These are phyloP conservation scores for Ophiodon elongatus DNA, from an alignment of 2,113 vertebrate species.

Conservation along the genomic window DNA sequence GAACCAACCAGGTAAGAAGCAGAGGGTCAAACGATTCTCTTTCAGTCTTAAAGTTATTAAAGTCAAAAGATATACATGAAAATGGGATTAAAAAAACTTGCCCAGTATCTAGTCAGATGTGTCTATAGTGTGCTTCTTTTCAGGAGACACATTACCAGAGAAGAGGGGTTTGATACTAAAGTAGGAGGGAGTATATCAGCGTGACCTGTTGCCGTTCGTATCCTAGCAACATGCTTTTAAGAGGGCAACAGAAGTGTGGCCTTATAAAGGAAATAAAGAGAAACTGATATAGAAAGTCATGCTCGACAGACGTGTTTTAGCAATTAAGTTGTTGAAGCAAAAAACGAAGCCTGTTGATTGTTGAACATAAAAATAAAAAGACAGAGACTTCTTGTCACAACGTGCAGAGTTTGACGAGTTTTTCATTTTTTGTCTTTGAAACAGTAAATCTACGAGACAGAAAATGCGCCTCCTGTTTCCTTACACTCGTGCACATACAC, in stretches of 20 bases:
- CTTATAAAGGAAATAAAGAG: background rate
- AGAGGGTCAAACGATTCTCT: background rate
- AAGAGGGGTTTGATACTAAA: constrained; percentile 18
- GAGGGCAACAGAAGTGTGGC: background rate
- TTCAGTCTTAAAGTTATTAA: background rate
- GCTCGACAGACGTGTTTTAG: background rate
- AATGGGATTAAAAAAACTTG: background rate
- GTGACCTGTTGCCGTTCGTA: constrained; percentile 36
- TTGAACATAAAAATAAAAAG: background rate
- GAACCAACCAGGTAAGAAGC: background rate
- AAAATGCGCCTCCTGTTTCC: constrained; percentile 9
- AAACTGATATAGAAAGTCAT: background rate
- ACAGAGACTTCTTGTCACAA: background rate
- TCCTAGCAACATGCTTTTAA: constrained; percentile 37
- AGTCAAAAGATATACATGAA: background rate
- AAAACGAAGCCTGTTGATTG: background rate
- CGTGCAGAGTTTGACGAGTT: background rate
- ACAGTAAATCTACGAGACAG: background rate
- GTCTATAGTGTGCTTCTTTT: background rate
- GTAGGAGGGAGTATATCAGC: constrained; percentile 5
- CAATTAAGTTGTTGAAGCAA: background rate
- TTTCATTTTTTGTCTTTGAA: constrained; percentile 1
- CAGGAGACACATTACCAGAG: constrained; percentile 16
- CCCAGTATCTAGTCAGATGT: background rate
- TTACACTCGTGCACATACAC: background rate